Conservation (phyloP, 2,888 invertebrate species). For the Drepana falcataria region DNA sequence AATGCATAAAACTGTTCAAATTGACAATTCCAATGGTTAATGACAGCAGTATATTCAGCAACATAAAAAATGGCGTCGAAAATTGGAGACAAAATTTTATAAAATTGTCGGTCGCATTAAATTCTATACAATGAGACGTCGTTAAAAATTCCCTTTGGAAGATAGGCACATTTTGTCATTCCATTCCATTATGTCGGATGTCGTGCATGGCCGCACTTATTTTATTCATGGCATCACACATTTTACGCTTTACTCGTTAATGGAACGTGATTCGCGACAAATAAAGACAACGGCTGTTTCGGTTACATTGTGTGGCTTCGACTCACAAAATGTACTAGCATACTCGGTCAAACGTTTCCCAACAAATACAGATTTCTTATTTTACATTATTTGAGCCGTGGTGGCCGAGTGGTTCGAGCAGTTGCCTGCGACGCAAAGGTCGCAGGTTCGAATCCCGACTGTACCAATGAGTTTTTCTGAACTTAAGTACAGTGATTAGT, state of each 20-base stretch:
- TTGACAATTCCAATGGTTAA: neutral
- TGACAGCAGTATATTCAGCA: neutral
- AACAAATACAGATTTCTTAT: no score
- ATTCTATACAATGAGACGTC: constrained; percentile 4
- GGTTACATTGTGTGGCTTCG: no score
- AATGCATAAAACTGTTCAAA: no score
- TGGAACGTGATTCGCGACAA: neutral
- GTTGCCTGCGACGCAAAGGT: no score
- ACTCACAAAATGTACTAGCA: no score
- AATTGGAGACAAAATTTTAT: neutral
- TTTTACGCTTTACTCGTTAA: neutral
- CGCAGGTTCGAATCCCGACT: no score
- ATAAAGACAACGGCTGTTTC: no score
- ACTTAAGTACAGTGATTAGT: no score
- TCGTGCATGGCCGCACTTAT: constrained; percentile 6
- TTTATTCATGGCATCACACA: constrained; percentile 5
- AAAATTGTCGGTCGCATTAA: constrained; percentile 1
- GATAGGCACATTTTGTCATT: constrained; percentile 6
- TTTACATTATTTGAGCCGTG: no score
- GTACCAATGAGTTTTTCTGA: no score
- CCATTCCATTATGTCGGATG: constrained; percentile 9
- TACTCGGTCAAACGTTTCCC: no score
- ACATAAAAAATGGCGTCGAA: neutral
- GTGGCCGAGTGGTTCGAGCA: no score
- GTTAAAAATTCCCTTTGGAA: constrained; percentile 15